phyloP scores from a whole-genome alignment of 2,113 vertebrate species.

The Martes martes region DNA sequence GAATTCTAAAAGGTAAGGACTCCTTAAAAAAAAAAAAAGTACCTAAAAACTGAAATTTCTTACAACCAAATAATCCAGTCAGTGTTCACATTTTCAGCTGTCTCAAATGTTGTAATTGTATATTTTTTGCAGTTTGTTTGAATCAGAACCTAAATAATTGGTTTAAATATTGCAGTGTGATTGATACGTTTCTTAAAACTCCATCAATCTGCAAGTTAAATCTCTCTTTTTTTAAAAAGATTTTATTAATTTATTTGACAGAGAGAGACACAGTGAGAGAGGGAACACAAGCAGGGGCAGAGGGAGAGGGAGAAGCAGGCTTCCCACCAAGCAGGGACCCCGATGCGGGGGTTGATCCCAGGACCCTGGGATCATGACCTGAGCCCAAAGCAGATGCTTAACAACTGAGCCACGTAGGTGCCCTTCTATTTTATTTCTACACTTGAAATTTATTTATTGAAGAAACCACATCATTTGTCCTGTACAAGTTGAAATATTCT shows the following conservation, averaged over 20 bases:
- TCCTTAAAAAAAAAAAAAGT: neutral
- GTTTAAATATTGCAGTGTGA: neutral
- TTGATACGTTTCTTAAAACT: neutral
- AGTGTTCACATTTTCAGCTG: neutral
- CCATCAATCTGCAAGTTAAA: neutral
- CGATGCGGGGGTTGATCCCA: too few relatives aligned
- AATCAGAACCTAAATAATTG: neutral
- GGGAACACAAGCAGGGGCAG: too few relatives aligned
- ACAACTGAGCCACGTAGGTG: too few relatives aligned
- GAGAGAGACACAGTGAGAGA: too few relatives aligned
- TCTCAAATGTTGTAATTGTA: neutral
- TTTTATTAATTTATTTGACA: too few relatives aligned
- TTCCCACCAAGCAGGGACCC: too few relatives aligned
- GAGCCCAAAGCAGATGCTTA: too few relatives aligned
- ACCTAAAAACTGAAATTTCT: neutral
- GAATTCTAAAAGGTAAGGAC: neutral
- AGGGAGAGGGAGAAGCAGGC: too few relatives aligned
- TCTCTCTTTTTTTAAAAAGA: neutral
- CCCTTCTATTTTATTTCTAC: neutral
- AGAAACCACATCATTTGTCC: neutral
- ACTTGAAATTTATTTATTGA: neutral
- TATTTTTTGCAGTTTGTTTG: conserved; percentile 15
- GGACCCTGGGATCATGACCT: too few relatives aligned
- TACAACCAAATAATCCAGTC: neutral
- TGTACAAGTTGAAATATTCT: neutral